Evolutionary conservation across 2,888 invertebrate species (phyloP), one percentile per base, ranked within the genome.

Genomic region (Automeris io): DNA sequence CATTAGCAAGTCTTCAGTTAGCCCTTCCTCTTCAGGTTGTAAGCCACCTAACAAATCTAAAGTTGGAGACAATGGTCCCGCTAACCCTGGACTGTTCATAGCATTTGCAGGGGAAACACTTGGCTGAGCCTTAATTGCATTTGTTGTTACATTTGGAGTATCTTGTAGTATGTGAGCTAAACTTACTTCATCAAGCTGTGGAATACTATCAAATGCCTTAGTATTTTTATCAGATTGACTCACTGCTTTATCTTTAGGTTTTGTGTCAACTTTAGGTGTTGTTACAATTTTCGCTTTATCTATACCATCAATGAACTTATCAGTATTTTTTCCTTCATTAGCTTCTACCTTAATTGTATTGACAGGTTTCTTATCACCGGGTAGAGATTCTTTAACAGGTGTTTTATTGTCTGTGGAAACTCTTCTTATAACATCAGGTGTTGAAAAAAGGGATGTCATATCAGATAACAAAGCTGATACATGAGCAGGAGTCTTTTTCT

Each of bases 391-490:
- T 63, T 89, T 88, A 2, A 74, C 74, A 49, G 87, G 66, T 13
- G 65, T 48, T 57, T 89, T 89, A 31, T 63, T 70, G 38, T 87
- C 88, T 29, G 87, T 82, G 37, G 88, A 88, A 9, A 93, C 91
- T 54, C 93, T 86, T 54, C 92, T 86, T 41, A 93, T 93, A 37
- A 93, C 92, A 81, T 94, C 94, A 12, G 94, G 93, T 26, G 93
- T 91, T 4, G 93, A 93, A 68, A 94, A 93, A 41, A 94, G 71
- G 23, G 92, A 91, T 41, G 93, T 89, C 87, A 90, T 90, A 59
- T 90, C 90, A 22, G 86, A 78, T 25, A 88, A 74, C 54, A 79
- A 74, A 49, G 72, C 87, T 39, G 87, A 88, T 32, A 90, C 79
- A 59, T 89, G 90, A 9, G 90, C 87, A 11, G 91, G 90, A 19